Percentiles rank a stretch among this genome's conserved stretches.
Conservation (phyloP, 2,797 vertebrate species). For the Cyprinella venusta region DNA sequence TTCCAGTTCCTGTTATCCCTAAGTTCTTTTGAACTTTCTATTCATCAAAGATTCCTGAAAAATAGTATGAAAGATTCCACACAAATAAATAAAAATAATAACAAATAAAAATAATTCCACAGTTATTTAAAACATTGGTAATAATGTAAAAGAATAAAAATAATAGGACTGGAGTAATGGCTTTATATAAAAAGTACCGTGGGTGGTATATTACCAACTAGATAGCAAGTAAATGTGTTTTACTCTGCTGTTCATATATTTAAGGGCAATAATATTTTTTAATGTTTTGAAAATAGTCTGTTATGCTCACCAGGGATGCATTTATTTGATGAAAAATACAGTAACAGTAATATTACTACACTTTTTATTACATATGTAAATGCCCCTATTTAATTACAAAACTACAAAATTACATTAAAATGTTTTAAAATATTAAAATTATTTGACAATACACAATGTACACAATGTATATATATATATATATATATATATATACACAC, state of each 20-base stretch:
- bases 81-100: background rate
- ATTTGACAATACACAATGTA: too few relatives aligned
- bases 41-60: background rate
- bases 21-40: background rate
- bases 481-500: too few relatives aligned
- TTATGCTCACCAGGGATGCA: background rate
- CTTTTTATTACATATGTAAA: background rate
- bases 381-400: background rate
- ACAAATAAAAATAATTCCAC: too few relatives aligned
- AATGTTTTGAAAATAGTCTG: background rate
- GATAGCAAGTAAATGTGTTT: background rate
- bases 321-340: background rate
- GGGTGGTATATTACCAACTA: background rate
- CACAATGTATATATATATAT: too few relatives aligned
- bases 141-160: background rate
- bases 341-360: background rate
- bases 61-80: background rate
- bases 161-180: background rate
- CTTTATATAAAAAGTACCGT: background rate
- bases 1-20: too few relatives aligned
- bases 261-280: background rate
- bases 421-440: background rate
- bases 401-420: background rate
- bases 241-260: background rate
- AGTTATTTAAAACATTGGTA: background rate